A percentile compares a stretch with the other conserved stretches of the same genome.
Conservation (phyloP, 2,797 vertebrate genomes). For the Molossus molossus region DNA sequence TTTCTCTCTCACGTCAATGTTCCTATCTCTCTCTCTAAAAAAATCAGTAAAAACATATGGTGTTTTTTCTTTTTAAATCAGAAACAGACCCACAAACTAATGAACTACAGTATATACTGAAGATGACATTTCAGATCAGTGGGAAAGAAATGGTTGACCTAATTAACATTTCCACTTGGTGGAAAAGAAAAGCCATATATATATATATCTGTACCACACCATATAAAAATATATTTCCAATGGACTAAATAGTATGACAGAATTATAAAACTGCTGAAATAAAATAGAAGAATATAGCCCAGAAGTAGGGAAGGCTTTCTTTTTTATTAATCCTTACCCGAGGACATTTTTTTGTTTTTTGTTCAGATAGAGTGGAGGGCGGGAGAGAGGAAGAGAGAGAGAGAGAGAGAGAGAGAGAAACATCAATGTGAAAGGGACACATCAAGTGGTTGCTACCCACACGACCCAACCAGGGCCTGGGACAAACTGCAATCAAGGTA, state of each 20-base stretch:
- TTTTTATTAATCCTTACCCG: background rate
- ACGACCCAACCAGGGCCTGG: too few species aligned
- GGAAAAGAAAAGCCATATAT: background rate
- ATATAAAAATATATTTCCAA: constrained; percentile 38
- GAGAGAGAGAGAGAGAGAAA: too few species aligned
- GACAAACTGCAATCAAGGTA: too few species aligned
- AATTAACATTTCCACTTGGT: constrained; percentile 7
- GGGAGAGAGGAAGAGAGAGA: too few species aligned
- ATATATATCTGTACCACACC: background rate
- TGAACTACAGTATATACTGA: background rate
- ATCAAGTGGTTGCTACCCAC: too few species aligned
- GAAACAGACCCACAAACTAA: constrained; percentile 22
- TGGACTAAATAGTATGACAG: background rate
- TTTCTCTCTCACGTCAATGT: too few species aligned
- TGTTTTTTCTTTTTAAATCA: background rate
- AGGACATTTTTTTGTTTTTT: too few species aligned
- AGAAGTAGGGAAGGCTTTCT: background rate
- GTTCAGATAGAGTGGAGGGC: too few species aligned
- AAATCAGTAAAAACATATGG: too few species aligned
- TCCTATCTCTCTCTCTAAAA: too few species aligned
- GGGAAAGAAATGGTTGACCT: background rate
- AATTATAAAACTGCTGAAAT: background rate
- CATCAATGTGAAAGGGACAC: too few species aligned
- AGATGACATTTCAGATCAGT: constrained; percentile 45
- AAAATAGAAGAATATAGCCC: background rate